Conservation (phyloP, 1,140 invertebrate genomes). For the Caerostris extrusa region DNA sequence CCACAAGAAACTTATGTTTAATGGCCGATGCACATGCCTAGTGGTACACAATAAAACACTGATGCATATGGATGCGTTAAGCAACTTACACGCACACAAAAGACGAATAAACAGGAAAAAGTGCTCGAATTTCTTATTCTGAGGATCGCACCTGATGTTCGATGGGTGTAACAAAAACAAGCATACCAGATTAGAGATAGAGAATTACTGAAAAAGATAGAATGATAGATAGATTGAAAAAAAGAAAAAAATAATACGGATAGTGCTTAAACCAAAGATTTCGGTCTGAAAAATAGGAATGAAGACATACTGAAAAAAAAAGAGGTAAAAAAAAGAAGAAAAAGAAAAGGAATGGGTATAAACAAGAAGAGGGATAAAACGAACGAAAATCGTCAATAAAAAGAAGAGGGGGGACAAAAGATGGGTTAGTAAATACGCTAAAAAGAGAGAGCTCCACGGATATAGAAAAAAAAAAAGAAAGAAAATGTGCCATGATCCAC, state of each 20-base stretch:
- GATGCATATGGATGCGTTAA: slow-evolving; percentile 4
- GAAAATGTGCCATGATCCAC: too few species aligned
- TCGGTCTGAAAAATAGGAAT: slow-evolving; percentile 21
- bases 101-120: background rate
- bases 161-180: slow-evolving; percentile 18
- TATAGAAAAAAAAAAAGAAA: too few species aligned
- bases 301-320: background rate
- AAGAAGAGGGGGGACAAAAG: background rate
- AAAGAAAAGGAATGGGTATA: background rate
- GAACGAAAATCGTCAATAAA: slow-evolving; percentile 25
- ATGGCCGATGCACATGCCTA: slow-evolving; percentile 61
- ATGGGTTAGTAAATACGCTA: background rate
- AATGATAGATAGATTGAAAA: too few species aligned
- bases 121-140: slow-evolving; percentile 39
- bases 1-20: slow-evolving; percentile 62
- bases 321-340: background rate
- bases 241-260: background rate
- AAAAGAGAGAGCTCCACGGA: too few species aligned
- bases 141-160: slow-evolving; percentile 57
- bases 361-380: background rate
- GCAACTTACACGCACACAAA: background rate
- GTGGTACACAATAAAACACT: background rate
- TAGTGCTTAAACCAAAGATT: slow-evolving; percentile 13
- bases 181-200: slow-evolving; percentile 1
- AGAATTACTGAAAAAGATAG: background rate